Conservation (phyloP, 2,113 vertebrate species). For the pig (Sus scrofa) region DNA sequence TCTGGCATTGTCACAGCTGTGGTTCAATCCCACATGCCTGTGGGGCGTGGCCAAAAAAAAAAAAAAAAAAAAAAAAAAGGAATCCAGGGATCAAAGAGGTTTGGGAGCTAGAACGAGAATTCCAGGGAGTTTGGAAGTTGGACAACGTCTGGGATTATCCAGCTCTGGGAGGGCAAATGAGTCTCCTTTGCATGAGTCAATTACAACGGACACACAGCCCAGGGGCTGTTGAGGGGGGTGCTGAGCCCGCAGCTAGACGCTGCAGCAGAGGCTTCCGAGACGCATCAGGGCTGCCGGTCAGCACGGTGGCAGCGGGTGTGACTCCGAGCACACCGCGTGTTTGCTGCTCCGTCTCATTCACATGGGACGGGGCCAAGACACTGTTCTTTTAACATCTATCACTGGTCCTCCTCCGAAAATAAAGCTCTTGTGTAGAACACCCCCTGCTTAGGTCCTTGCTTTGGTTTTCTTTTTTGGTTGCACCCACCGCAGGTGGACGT, state of each 20-base stretch:
- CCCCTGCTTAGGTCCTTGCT: background rate
- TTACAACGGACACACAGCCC: background rate
- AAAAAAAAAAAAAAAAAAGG: background rate
- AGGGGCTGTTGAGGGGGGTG: background rate
- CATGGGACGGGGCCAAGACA: no score
- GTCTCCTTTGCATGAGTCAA: background rate
- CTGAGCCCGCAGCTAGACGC: background rate
- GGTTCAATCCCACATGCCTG: no score
- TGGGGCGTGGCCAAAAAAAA: no score
- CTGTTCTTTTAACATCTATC: no score
- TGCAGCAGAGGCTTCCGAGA: background rate
- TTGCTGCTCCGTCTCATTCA: background rate
- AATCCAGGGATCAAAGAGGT: background rate
- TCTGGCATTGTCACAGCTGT: no score
- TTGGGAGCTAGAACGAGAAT: background rate
- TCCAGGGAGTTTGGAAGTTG: background rate
- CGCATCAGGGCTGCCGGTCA: background rate
- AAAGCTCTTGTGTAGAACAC: background rate
- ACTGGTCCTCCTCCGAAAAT: background rate
- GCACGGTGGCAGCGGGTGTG: background rate
- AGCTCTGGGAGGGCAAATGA: background rate
- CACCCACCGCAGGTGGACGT: no score
- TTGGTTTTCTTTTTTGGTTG: no score
- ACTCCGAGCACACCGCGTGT: fast-evolving
- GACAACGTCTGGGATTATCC: background rate